phyloP scores from a whole-genome alignment of 2,113 vertebrate species.

The Hydrochoerus hydrochaeris region DNA sequence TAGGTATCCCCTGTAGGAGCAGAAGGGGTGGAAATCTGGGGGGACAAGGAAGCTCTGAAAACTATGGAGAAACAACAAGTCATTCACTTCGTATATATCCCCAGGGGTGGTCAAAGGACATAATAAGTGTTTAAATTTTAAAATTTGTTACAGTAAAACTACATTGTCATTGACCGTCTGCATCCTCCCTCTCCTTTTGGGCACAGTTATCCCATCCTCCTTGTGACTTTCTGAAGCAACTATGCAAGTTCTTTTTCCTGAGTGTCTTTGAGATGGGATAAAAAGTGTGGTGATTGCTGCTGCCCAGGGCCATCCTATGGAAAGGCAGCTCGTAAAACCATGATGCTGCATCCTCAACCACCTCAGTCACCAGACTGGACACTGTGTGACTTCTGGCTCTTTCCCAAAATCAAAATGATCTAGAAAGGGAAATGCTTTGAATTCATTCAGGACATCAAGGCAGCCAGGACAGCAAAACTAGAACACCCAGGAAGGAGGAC shows the following conservation, averaged over 20 bases:
- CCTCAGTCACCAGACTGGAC: neutral
- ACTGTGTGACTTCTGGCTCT: neutral
- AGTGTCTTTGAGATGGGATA: neutral
- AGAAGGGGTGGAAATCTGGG: rapidly evolving
- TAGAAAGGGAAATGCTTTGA: neutral
- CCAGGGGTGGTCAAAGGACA: neutral
- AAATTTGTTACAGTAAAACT: neutral
- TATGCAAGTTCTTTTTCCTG: neutral
- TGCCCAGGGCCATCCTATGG: neutral
- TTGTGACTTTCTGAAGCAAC: neutral
- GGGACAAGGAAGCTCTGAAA: neutral
- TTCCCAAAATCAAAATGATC: neutral
- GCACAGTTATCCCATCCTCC: neutral
- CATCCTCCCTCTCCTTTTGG: neutral
- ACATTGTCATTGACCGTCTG: neutral
- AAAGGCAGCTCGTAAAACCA: neutral
- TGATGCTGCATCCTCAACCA: neutral
- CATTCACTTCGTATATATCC: rapidly evolving
- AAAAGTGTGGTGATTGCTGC: neutral
- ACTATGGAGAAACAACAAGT: neutral
- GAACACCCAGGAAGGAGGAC: neutral
- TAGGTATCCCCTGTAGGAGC: neutral
- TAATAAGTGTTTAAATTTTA: neutral
- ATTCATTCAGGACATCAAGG: no score
- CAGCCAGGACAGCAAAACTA: neutral